phyloP scores from a whole-genome alignment of 1,140 invertebrate species.

The Caenorhabditis briggsae region DNA sequence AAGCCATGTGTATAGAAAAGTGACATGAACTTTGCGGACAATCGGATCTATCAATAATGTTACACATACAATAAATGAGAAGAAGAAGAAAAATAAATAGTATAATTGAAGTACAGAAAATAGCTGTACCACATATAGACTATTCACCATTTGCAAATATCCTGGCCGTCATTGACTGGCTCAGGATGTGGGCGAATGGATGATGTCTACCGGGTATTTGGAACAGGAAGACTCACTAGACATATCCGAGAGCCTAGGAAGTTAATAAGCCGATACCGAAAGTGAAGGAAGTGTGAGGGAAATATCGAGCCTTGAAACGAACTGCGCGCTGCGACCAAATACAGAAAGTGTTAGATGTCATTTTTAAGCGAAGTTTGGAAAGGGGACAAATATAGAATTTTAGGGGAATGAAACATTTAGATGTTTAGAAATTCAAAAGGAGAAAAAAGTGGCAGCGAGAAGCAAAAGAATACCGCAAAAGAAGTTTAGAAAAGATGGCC shows the following conservation, averaged over 20 bases:
- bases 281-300: not conserved
- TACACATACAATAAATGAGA: conserved; percentile 52
- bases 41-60: conserved; percentile 6
- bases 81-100: not conserved
- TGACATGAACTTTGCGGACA: not conserved
- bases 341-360: not conserved
- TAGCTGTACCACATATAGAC: not conserved
- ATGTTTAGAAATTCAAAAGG: not conserved
- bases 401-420: not conserved
- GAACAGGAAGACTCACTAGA: conserved; percentile 9
- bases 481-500: conserved; percentile 62
- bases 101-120: not conserved
- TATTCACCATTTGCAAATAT: not conserved
- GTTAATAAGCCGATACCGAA: not conserved
- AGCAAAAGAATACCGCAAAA: not conserved
- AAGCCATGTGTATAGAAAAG: not conserved
- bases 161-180: too few relatives aligned
- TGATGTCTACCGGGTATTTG: conserved; percentile 14
- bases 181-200: not conserved
- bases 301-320: not conserved
- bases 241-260: not conserved
- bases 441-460: conserved; percentile 14
- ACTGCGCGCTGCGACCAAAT: conserved; percentile 31
- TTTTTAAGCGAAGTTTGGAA: not conserved
- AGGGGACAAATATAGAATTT: not conserved